Evolutionary conservation across 2,113 vertebrate genomes (phyloP), one percentile per base, ranked within the genome.

Genomic region (Aspiorhynchus laticeps): DNA sequence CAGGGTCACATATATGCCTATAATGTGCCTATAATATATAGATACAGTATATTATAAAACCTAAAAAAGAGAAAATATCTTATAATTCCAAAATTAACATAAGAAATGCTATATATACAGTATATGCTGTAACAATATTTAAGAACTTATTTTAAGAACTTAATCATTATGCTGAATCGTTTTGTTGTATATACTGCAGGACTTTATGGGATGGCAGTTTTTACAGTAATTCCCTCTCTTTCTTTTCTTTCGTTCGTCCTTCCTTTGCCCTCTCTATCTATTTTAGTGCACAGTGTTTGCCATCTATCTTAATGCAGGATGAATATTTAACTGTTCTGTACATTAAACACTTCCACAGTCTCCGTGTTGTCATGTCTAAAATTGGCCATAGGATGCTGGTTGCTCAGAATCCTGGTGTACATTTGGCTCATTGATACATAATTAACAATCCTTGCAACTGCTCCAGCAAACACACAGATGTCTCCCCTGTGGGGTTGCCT

Each of bases 361-460:
- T 87, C 36, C 59, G 36, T 78, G 56, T 83, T 81, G 69, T 56
- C 75, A 53, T 83, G 41, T 85, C 59, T 75, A 61, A 78, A 76
- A 81, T 85, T 59, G 86, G 69, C 76, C 33, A 73, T 53, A 31
- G 80, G 77, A 88, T 48, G 75, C 65, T 61, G 73, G 41, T 26
- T 85, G 83, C 33, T 79, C 28, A 12, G 41, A 38, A 83, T 84
- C 80, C 46, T 78, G 33, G 53, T 83, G 26, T 84, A 87, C 14
- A 12, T 84, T 88, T 85, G 82, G 78, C 85, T 86, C 79, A 89
- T 85, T 85, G 85, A 89, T 88, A 88, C 78, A 90, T 89, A 87
- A 87, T 87, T 90, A 89, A 88, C 86, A 87, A 48, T 71, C 38
- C 26, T 24, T 80, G 69, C 76, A 76, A 80, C 84, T 87, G 83